phyloP scores from a whole-genome alignment of 2,888 invertebrate genomes.

The Leptogaster cylindrica region DNA sequence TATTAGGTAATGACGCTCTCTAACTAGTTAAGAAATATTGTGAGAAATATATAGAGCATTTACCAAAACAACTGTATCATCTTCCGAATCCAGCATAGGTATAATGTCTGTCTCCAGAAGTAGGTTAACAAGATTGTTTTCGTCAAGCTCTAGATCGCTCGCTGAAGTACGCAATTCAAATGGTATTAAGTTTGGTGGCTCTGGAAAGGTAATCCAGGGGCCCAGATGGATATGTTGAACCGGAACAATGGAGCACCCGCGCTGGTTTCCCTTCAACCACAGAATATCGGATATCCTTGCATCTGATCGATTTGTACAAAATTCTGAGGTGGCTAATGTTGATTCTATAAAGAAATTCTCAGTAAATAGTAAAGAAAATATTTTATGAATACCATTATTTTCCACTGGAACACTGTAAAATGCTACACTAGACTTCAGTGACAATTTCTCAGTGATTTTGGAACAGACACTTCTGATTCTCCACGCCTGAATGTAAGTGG shows the following conservation, averaged over 20 bases:
- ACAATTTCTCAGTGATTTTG: slow-evolving; percentile 70
- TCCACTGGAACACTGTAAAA: slow-evolving; percentile 67
- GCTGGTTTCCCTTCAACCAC: slow-evolving; percentile 58
- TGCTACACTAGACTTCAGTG: slow-evolving; percentile 67
- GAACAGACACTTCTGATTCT: slow-evolving; percentile 73
- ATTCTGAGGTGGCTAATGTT: slow-evolving; percentile 57
- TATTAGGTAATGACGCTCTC: too few species aligned
- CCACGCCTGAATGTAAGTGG: slow-evolving; percentile 83
- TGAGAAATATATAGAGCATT: slow-evolving; percentile 18
- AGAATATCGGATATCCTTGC: slow-evolving; percentile 60
- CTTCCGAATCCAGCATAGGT: slow-evolving; percentile 48
- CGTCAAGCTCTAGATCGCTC: slow-evolving; percentile 46
- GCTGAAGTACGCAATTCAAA: slow-evolving; percentile 52
- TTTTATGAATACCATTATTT: slow-evolving; percentile 55
- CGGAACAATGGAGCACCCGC: slow-evolving; percentile 60
- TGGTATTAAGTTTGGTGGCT: slow-evolving; percentile 60
- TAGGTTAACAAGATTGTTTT: slow-evolving; percentile 53
- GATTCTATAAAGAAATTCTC: slow-evolving; percentile 52
- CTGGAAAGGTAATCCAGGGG: slow-evolving; percentile 65
- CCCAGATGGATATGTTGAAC: slow-evolving; percentile 62
- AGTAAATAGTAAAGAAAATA: too few species aligned
- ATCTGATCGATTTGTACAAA: slow-evolving; percentile 58
- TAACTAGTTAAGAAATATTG: too few species aligned
- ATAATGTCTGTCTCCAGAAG: slow-evolving; percentile 58
- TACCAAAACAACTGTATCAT: slow-evolving; percentile 52